Conservation (phyloP, 2,797 vertebrate species). For the Harpagifer antarcticus region DNA sequence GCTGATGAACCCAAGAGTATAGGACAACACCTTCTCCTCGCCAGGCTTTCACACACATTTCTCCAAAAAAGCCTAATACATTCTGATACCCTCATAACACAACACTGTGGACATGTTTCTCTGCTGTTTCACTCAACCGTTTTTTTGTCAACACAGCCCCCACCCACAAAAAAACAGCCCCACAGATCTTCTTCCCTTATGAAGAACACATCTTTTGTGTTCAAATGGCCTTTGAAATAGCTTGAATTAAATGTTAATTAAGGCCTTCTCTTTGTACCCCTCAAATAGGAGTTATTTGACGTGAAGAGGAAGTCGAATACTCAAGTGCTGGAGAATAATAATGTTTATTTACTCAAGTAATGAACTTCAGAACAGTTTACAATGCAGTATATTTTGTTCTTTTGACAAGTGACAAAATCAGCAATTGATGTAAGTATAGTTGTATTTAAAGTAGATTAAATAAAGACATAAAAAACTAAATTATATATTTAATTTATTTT, state of each 20-base stretch:
- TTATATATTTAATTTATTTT: not conserved
- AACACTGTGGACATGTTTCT: constrained; percentile 28
- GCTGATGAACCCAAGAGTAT: constrained; percentile 63
- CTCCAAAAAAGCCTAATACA: constrained; percentile 36
- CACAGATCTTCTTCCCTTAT: not conserved
- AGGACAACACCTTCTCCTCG: constrained; percentile 58
- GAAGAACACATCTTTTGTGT: not conserved
- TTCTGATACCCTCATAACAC: constrained; percentile 39
- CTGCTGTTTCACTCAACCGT: constrained; percentile 20
- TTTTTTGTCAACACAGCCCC: constrained; percentile 12
- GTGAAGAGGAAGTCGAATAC: not conserved
- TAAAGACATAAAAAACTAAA: too few species aligned
- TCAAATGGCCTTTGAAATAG: constrained; percentile 2
- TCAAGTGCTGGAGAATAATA: not conserved
- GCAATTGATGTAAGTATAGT: not conserved
- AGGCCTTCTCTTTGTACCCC: not conserved
- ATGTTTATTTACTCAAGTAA: not conserved
- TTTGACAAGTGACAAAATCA: not conserved
- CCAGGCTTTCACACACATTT: constrained; percentile 37
- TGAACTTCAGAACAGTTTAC: not conserved
- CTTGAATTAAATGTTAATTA: not conserved
- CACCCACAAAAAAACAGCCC: not conserved
- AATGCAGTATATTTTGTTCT: too few species aligned
- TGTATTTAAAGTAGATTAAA: too few species aligned
- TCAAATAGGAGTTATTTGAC: constrained; percentile 2